phyloP scores from a whole-genome alignment of 1,140 invertebrate species.

The Holotrichia oblita region DNA sequence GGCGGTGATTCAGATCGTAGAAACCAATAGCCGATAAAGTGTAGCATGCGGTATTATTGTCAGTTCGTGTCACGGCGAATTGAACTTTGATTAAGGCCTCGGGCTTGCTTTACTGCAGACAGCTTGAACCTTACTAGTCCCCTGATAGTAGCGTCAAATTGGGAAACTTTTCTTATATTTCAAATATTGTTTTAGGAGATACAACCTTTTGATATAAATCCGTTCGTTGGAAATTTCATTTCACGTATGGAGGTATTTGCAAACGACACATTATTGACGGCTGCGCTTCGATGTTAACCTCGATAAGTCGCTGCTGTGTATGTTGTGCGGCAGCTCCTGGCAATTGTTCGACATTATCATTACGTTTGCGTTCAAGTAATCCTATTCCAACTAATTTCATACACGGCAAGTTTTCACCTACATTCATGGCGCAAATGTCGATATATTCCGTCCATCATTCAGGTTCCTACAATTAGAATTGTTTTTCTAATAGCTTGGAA shows the following conservation, averaged over 20 bases:
- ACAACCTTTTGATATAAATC: slow-evolving; percentile 37
- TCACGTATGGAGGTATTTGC: slow-evolving; percentile 19
- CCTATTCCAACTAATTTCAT: background rate
- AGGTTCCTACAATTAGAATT: background rate
- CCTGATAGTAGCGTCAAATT: slow-evolving; percentile 48
- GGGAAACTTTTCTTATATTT: slow-evolving; percentile 49
- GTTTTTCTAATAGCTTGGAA: background rate
- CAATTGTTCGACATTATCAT: background rate
- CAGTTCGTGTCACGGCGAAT: slow-evolving; percentile 53
- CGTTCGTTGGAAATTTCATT: slow-evolving; percentile 34
- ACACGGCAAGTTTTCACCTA: background rate
- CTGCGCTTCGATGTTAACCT: background rate
- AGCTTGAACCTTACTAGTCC: slow-evolving; percentile 49
- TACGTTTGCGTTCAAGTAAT: background rate
- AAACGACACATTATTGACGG: slow-evolving; percentile 33
- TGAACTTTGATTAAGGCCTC: slow-evolving; percentile 54
- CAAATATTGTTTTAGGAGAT: slow-evolving; percentile 41
- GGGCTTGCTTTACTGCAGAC: slow-evolving; percentile 42
- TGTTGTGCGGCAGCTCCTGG: background rate
- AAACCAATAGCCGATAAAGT: slow-evolving; percentile 35
- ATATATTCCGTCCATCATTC: background rate
- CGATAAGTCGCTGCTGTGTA: background rate
- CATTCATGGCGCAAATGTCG: background rate
- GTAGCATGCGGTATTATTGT: slow-evolving; percentile 48
- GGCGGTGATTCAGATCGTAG: slow-evolving; percentile 32